A percentile compares a stretch with the other conserved stretches of the same genome.
Conservation (phyloP, 2,797 vertebrate genomes). For the Urosaurus nigricauda region DNA sequence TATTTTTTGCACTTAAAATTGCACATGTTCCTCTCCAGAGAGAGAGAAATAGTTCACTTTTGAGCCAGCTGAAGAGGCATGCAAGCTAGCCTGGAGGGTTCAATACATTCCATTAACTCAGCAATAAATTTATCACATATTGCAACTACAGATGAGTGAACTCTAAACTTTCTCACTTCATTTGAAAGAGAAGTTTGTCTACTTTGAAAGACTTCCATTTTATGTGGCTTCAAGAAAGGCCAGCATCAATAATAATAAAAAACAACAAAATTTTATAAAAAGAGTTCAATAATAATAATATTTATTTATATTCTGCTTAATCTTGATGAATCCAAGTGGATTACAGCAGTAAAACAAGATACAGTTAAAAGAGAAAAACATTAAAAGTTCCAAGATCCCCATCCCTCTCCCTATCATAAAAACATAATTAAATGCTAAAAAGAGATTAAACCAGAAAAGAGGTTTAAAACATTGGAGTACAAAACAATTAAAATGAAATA, state of each 20-base stretch:
- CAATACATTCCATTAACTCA: constrained; percentile 28
- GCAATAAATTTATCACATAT: constrained; percentile 46
- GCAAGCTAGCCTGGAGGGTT: constrained; percentile 58
- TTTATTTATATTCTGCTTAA: too few species aligned
- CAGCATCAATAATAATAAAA: not conserved
- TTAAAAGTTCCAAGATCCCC: too few species aligned
- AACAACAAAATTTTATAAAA: not conserved
- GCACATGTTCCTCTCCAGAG: constrained; percentile 48
- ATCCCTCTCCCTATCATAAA: too few species aligned
- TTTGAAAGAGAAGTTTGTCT: constrained; percentile 18
- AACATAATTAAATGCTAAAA: too few species aligned
- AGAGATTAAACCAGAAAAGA: too few species aligned
- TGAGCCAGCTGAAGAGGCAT: constrained; percentile 47
- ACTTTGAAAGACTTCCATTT: not conserved
- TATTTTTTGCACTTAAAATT: constrained; percentile 45
- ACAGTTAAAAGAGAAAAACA: too few species aligned
- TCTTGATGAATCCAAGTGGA: too few species aligned
- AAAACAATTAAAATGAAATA: too few species aligned
- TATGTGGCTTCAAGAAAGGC: not conserved
- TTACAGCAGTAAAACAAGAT: too few species aligned
- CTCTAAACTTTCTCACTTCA: not conserved
- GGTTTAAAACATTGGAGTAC: too few species aligned
- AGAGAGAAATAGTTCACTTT: constrained; percentile 42
- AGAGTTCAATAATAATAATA: too few species aligned
- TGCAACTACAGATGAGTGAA: constrained; percentile 8